phyloP scores from a whole-genome alignment of 2,797 vertebrate genomes.

The Meda fulgida region DNA sequence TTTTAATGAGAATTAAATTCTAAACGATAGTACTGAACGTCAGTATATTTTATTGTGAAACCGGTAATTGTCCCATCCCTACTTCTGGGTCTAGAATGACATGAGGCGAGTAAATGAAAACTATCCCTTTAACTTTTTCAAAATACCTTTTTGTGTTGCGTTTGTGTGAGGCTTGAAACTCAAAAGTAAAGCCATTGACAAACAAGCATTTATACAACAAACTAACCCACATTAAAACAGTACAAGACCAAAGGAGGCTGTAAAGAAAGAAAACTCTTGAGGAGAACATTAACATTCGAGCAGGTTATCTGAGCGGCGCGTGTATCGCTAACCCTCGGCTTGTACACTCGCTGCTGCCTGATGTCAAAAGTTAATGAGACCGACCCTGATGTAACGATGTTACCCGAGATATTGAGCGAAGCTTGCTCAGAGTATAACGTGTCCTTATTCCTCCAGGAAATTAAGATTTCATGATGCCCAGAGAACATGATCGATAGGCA shows the following conservation, averaged over 20 bases:
- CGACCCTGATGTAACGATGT: conserved; percentile 25
- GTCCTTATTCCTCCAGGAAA: conserved; percentile 19
- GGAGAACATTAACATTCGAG: conserved; percentile 30
- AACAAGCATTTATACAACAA: conserved; percentile 5
- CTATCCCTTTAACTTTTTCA: neutral
- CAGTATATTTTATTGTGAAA: too few relatives aligned
- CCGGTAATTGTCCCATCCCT: too few relatives aligned
- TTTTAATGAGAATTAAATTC: too few relatives aligned
- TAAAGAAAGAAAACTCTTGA: conserved; percentile 8
- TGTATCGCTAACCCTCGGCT: conserved; percentile 17
- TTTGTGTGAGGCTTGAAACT: neutral
- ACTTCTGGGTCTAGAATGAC: neutral
- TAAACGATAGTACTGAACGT: too few relatives aligned
- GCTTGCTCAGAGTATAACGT: conserved; percentile 12
- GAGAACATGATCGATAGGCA: conserved; percentile 4
- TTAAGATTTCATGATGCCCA: conserved; percentile 42
- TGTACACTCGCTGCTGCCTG: conserved; percentile 1
- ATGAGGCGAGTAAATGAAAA: neutral
- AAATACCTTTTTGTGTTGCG: too few relatives aligned
- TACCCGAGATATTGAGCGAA: conserved; percentile 37
- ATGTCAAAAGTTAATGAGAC: conserved; percentile 35
- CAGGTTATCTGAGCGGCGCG: neutral
- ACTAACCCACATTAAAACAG: conserved; percentile 14
- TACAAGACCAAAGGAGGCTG: neutral
- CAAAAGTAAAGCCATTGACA: neutral